phyloP scores from a whole-genome alignment of 2,888 invertebrate species.

The Hypsopygia costalis region DNA sequence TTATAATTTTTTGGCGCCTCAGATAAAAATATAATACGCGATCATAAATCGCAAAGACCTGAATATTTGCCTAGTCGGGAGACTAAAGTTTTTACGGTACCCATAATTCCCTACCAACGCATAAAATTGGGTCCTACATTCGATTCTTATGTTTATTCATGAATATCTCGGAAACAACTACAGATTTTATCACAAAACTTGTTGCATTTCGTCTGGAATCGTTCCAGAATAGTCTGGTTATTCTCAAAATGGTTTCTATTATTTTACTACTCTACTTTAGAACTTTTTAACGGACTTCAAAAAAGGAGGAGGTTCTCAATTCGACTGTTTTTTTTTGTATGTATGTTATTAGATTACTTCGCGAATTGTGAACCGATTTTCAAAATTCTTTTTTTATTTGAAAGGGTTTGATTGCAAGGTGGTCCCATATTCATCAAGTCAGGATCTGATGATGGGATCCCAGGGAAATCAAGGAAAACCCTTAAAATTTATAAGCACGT shows the following conservation, averaged over 20 bases:
- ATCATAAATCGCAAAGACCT: background rate
- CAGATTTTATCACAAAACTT: conserved; percentile 10
- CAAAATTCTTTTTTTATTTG: too few species aligned
- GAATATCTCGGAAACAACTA: conserved; percentile 4
- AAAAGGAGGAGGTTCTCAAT: too few species aligned
- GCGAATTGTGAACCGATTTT: too few species aligned
- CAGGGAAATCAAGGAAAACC: too few species aligned
- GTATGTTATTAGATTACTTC: too few species aligned
- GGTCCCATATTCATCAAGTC: too few species aligned
- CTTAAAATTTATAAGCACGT: too few species aligned
- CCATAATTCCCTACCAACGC: background rate
- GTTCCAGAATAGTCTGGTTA: conserved; percentile 3
- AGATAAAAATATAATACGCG: too few species aligned
- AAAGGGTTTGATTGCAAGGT: too few species aligned
- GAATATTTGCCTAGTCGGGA: background rate
- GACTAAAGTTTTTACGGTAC: background rate
- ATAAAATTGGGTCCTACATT: background rate
- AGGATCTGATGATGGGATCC: too few species aligned
- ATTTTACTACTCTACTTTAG: conserved; percentile 2
- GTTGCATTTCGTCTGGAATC: conserved; percentile 9
- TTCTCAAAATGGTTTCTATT: conserved; percentile 4
- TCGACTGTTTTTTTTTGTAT: too few species aligned
- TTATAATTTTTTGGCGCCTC: too few species aligned
- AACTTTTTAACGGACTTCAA: background rate
- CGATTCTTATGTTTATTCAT: conserved; percentile 8